Evolutionary conservation across 37 sponge, comb jelly and placozoan genomes (phyloP).

Genomic region (Petrosia ficiformis): DNA sequence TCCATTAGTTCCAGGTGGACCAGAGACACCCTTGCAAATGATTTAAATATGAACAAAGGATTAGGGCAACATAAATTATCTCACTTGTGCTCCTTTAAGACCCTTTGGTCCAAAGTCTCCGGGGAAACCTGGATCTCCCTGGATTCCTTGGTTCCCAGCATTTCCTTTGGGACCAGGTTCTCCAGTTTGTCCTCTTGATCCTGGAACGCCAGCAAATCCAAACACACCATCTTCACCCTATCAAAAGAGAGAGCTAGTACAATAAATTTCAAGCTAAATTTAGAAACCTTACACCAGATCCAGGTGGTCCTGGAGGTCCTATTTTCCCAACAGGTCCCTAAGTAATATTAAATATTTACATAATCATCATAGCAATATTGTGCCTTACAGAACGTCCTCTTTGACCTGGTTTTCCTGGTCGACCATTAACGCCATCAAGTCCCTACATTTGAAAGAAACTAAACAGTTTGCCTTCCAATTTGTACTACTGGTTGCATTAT

Average conservation of each 20-base stretch:
- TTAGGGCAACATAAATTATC: not conserved
- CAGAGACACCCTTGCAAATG: slow-evolving; percentile 31
- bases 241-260: not conserved
- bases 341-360: not conserved
- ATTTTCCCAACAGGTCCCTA: slow-evolving; percentile 32
- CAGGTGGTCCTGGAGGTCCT: slow-evolving; percentile 43
- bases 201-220: slow-evolving; percentile 42
- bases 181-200: slow-evolving; percentile 40
- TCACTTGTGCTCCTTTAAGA: slow-evolving; percentile 2
- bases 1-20: slow-evolving; percentile 49
- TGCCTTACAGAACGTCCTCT: slow-evolving; percentile 1
- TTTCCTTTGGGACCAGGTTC: slow-evolving; percentile 35
- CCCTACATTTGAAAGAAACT: slow-evolving; percentile 30
- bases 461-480: too few relatives aligned
- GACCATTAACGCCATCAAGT: slow-evolving; percentile 48
- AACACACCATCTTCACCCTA: slow-evolving; percentile 58
- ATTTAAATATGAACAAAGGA: not conserved
- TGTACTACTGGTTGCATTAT: too few relatives aligned
- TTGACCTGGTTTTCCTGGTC: slow-evolving; percentile 33
- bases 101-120: slow-evolving; percentile 32
- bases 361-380: not conserved
- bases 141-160: slow-evolving; percentile 23
- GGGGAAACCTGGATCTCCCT: slow-evolving; percentile 31
- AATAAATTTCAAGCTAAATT: not conserved
- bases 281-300: slow-evolving; percentile 45